Evolutionary conservation across 2,888 invertebrate genomes (phyloP), one percentile per base, ranked within the genome.

Genomic region (Drosophila dives): DNA sequence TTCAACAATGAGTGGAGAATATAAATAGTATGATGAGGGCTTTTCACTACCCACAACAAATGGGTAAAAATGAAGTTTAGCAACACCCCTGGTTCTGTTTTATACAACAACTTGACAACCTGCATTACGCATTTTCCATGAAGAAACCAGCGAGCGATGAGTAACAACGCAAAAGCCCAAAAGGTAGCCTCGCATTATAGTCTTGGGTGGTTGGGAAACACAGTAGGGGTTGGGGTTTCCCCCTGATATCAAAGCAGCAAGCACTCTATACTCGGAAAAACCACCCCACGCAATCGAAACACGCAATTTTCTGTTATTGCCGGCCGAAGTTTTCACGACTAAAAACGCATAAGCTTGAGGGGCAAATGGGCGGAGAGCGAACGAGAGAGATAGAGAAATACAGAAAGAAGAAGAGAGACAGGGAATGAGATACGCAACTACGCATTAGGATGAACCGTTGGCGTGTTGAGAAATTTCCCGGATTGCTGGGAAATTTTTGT

Each of bases 271-370:
- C 29, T 48, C 20, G 45, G 64, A 63, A 65, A 73, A 81, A 54
- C 80, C 85, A 83, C 81, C 79, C 79, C 74, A 65, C 49, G 33
- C 50, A 58, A 23, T 36, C 40, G 62, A 75, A 79, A 70, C 75
- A 89, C 89, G 88, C 85, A 89, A 77, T 84, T 89, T 64, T 72
- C 53, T 79, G 62, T 87, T 89, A 72, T 75, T 80, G 79, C 80
- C 84, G 86, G 79, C 73, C 64, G 59, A 71, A 77, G 66, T 72
- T 86, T 72, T 55, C 26, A 50, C 49, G 51, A 53, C 49, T 8
- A 63, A 70, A 66, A 80, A 70, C 65, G 56, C 72, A 75, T 45
- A 75, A 77, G 70, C 70, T 70, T 61, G n/a, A 40, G 66, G 59
- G 53, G 67, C 45, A 77, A 58, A 56, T 49, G 59, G n/a, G 40